phyloP scores from a whole-genome alignment of 2,113 vertebrate genomes.

The Pyrgilauda ruficollis region DNA sequence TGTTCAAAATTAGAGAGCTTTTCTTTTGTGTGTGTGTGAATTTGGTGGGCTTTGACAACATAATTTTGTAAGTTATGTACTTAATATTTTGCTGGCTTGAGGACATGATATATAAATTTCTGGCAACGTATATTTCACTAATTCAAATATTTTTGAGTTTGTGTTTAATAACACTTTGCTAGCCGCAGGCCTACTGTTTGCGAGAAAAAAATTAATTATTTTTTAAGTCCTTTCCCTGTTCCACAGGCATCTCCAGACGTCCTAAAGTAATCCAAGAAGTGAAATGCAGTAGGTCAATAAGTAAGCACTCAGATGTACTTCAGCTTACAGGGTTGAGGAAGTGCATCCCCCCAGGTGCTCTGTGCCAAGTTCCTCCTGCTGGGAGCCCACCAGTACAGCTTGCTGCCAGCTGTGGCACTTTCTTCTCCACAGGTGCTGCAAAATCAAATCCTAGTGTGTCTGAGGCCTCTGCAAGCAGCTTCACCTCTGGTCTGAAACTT shows the following conservation, averaged over 20 bases:
- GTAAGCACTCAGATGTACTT: rapidly evolving
- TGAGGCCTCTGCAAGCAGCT: not conserved
- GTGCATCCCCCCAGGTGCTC: not conserved
- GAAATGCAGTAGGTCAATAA: not conserved
- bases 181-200: not conserved
- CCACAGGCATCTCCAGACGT: not conserved
- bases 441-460: not conserved
- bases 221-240: not conserved
- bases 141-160: not conserved
- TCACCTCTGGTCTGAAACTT: not conserved
- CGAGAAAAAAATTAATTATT: not conserved
- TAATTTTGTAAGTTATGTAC: not conserved
- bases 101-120: not conserved
- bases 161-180: not conserved
- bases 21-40: not conserved
- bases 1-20: not conserved
- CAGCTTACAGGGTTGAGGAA: rapidly evolving
- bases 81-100: not conserved
- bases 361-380: not conserved
- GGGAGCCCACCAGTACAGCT: not conserved
- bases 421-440: not conserved
- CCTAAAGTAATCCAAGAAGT: not conserved
- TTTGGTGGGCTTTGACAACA: not conserved
- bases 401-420: not conserved
- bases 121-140: not conserved